These are phyloP conservation scores for Listronotus bonariensis DNA, from an alignment of 1,140 invertebrate species.

Conservation along the genomic window DNA sequence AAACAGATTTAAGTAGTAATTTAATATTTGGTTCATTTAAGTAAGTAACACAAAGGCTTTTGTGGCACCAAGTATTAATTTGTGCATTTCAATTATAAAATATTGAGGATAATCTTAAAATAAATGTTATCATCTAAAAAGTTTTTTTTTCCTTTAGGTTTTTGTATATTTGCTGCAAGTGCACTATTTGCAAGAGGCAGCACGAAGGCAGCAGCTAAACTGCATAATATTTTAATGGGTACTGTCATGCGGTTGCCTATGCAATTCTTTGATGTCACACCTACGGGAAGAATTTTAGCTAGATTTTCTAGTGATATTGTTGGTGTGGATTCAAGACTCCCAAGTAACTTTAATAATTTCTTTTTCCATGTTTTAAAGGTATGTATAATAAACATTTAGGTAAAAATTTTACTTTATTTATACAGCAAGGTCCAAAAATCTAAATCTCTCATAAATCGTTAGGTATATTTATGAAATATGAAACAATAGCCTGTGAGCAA, in stretches of 20 bases:
- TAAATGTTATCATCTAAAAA: no score
- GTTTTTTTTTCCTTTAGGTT: slow-evolving; percentile 25
- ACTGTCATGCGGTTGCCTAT: slow-evolving; percentile 67
- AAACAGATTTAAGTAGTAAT: no score
- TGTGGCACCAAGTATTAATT: no score
- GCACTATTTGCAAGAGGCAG: slow-evolving; percentile 54
- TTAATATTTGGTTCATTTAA: no score
- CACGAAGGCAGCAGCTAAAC: slow-evolving; percentile 60
- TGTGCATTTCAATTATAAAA: no score
- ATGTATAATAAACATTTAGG: background rate
- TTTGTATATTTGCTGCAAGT: slow-evolving; percentile 27
- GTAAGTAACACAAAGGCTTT: no score
- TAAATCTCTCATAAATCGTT: no score
- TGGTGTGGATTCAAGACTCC: slow-evolving; percentile 31
- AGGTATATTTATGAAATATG: no score
- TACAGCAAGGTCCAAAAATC: no score
- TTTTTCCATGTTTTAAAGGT: slow-evolving; percentile 14
- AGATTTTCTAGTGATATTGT: slow-evolving; percentile 58
- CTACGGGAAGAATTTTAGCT: slow-evolving; percentile 72
- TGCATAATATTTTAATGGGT: slow-evolving; percentile 66
- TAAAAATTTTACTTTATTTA: no score
- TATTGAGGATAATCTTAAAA: no score
- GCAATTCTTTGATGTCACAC: slow-evolving; percentile 75
- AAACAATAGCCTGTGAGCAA: no score
- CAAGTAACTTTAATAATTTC: slow-evolving; percentile 19